Evolutionary conservation across 2,113 vertebrate species (phyloP).

Genomic region (Rallus limicola): DNA sequence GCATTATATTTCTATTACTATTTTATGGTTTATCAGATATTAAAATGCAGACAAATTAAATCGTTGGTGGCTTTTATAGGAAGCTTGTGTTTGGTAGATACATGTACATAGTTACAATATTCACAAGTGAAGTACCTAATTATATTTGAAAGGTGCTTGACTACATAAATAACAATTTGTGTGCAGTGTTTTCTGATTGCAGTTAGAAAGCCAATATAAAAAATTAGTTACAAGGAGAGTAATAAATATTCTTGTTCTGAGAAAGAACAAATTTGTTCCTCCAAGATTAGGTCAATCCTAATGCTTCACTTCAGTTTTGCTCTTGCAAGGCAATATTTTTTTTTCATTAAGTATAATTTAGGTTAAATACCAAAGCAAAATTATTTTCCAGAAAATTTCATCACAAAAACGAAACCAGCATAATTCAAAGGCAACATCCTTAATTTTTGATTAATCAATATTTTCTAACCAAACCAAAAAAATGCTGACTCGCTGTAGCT

Average conservation of each 20-base stretch:
- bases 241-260: background rate
- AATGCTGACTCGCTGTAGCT: background rate
- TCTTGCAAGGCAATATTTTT: background rate
- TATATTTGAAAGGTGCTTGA: background rate
- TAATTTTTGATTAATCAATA: background rate
- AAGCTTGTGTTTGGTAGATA: conserved; percentile 10
- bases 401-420: background rate
- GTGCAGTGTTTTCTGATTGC: background rate
- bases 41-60: conserved; percentile 21
- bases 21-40: conserved; percentile 17
- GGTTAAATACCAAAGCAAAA: background rate
- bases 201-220: background rate
- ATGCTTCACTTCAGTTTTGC: background rate
- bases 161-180: conserved; percentile 4
- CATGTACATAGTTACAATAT: background rate
- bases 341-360: background rate
- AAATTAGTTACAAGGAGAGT: background rate
- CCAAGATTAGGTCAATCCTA: background rate
- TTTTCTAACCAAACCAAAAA: background rate
- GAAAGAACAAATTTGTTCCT: background rate
- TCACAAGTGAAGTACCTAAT: background rate
- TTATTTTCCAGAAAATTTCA: background rate
- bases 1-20: background rate
- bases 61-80: background rate
- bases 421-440: background rate